Base-by-base conservation (phyloP, 2,797 vertebrate species). In the Gouania willdenowi region DNA sequence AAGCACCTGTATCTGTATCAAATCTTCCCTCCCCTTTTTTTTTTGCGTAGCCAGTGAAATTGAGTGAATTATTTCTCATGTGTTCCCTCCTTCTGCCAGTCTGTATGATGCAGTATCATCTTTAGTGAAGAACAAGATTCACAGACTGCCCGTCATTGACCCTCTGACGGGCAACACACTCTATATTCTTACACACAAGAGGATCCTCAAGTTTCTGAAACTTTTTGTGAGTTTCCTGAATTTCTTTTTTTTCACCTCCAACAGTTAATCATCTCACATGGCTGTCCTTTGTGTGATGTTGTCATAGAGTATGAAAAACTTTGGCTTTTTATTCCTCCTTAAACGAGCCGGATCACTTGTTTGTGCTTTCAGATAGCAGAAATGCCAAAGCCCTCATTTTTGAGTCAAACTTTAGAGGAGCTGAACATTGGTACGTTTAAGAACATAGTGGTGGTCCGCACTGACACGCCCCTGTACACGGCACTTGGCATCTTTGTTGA, bases 121-220 rank as follows among this genome's bases (percentile, higher is more conserved):
- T 15, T 86, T 99, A 76, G 90, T 98, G 77, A 94, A 77, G 67
- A 90, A 98, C 80, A 98, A 97, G 86, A 99, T 98, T 84, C 96
- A 99, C 76, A 93, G 96, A 17, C 75, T 99, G 58, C 96, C 96
- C 3, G 96, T 99, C 24, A 94, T 99, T 3, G 94, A 98, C 81
- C 94, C 95, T 0, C 83, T 92, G 62, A 97, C 95, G 0, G 96
- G 96, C 22, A 98, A 98, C 83, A 96, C 96, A 0, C 87, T 99
- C 41, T 99, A 99, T 63, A 99, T 99, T 55, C 92, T 99, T 61
- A 99, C 96, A 10, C 96, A 99, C 79, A 99, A 99, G 67, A 92
- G 95, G 70, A 98, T 99, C 72, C 93, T 99, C 58, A 98, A 98
- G 81, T 99, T 99, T 79, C 91, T 99, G 65, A 97, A 96, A 58